Conservation (phyloP, 2,888 invertebrate species). For the Agrotis segetum region DNA sequence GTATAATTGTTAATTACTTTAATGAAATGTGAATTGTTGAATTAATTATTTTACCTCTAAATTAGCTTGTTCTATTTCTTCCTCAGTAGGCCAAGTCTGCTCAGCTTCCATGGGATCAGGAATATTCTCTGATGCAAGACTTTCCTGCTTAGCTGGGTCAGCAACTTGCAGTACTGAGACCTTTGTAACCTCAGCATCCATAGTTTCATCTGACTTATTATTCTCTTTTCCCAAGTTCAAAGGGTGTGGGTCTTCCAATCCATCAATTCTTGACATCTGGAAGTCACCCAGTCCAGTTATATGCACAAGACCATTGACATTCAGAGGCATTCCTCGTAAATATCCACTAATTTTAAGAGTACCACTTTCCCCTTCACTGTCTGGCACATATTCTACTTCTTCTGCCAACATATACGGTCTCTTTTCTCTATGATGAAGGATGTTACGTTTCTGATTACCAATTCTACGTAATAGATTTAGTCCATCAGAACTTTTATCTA, state of each 20-base stretch:
- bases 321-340: slow-evolving; percentile 95
- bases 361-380: slow-evolving; percentile 89
- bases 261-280: slow-evolving; percentile 96
- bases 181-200: slow-evolving; percentile 81
- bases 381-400: slow-evolving; percentile 92
- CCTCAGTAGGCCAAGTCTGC: slow-evolving; percentile 99
- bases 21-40: background rate
- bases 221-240: slow-evolving; percentile 89
- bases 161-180: slow-evolving; percentile 90
- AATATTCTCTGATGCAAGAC: slow-evolving; percentile 94
- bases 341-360: slow-evolving; percentile 96
- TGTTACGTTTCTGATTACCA: slow-evolving; percentile 95
- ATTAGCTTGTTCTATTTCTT: slow-evolving; percentile 95
- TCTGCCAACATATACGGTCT: slow-evolving; percentile 97
- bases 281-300: slow-evolving; percentile 98
- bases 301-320: slow-evolving; percentile 97
- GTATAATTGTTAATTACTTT: background rate
- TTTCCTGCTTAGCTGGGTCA: slow-evolving; percentile 93
- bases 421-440: slow-evolving; percentile 93
- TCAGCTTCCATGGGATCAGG: slow-evolving; percentile 98
- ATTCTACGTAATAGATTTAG: slow-evolving; percentile 93
- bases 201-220: slow-evolving; percentile 80
- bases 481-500: slow-evolving; percentile 95
- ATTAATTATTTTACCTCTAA: slow-evolving; percentile 79
- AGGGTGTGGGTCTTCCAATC: slow-evolving; percentile 93